Conservation (phyloP, 2,888 invertebrate genomes). For the Parasteatoda lunata region DNA sequence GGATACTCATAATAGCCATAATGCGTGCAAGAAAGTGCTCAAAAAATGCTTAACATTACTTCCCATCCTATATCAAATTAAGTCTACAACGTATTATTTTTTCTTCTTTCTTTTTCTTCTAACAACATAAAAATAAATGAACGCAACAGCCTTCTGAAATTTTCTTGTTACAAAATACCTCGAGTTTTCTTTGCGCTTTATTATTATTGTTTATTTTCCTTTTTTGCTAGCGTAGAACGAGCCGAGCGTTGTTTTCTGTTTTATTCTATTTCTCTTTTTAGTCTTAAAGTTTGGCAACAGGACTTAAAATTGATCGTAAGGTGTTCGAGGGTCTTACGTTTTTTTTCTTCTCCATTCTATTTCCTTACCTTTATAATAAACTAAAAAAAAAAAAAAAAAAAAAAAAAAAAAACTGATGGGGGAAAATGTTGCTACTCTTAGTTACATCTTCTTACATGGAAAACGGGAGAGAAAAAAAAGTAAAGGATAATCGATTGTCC, state of each 20-base stretch:
- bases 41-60: slow-evolving; percentile 13
- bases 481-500: neutral
- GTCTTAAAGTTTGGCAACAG: neutral
- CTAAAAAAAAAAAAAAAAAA: neutral
- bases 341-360: neutral
- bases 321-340: neutral
- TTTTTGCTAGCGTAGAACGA: too few species aligned
- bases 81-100: neutral
- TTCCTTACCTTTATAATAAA: neutral
- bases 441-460: neutral
- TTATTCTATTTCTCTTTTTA: neutral
- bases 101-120: neutral
- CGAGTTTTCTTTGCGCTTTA: neutral
- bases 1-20: slow-evolving; percentile 24
- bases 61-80: slow-evolving; percentile 40
- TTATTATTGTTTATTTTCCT: neutral
- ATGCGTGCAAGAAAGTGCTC: slow-evolving; percentile 22
- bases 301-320: slow-evolving; percentile 29
- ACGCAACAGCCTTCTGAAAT: neutral
- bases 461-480: neutral
- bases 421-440: neutral
- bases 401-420: neutral
- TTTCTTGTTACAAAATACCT: neutral
- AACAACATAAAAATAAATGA: slow-evolving; percentile 30
- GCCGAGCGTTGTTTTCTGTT: neutral